Base-by-base conservation (phyloP, 37 sponge, comb jelly and placozoan species). In the Geodia barretti region DNA sequence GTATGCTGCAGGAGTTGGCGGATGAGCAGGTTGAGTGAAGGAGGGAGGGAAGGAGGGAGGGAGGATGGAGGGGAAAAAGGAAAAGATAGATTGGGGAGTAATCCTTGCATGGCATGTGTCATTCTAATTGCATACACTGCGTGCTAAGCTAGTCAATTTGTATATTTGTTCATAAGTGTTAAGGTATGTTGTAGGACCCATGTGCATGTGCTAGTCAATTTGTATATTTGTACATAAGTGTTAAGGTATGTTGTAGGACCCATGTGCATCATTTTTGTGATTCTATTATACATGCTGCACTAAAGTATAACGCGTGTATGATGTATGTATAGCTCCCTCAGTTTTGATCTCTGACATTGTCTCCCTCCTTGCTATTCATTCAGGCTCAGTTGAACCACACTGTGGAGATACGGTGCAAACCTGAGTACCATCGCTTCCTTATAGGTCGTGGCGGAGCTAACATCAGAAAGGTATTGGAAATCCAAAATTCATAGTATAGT, bases 361-460 rank as follows among this genome's bases (percentile, higher is more conserved):
- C 28, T 66, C 29, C 28, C 9, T 26, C 19, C 60, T 21, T 59
- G 60, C 60, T 59, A 3, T 33, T 41, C 25, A 5, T 35, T 8
- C 66, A 93, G 88, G 91, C 85, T 38, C 83, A 83, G 33, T 68
- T 87, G 34, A 83, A 86, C 39, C 76, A 89, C 86, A 83, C 77
- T 30, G 68, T 77, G 11, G 97, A 97, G 75, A 62, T 97, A 24
- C 67, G 41, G 20, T 88, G 86, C 75, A 94, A 91, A 59, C 81
- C 89, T 24, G 92, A 94, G 60, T 94, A 84, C 73, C 97, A 97
- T 60, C 71, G 90, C 33, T 97, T 94, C 75, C 77, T 97, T 30
- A 97, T 97, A 61, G 97, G 97, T 17, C 76, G 87, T 1, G 83
- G 84, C 30, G 97, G 97, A 34, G 79, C 88, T 34, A 93, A 88